phyloP scores from a whole-genome alignment of 2,888 invertebrate genomes.

The Xylota sylvarum region DNA sequence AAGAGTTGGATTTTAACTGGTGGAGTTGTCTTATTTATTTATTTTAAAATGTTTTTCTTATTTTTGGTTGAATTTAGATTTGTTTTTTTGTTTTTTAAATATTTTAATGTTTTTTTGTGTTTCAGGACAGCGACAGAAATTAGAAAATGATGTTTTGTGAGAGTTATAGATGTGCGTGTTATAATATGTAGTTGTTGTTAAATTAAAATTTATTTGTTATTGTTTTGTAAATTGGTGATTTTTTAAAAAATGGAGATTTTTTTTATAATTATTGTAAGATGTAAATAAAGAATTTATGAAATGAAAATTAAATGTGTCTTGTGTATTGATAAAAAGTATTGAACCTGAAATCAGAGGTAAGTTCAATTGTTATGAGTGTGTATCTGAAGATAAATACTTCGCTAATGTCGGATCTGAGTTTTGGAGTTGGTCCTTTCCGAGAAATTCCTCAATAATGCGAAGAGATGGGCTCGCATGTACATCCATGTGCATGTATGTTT shows the following conservation, averaged over 20 bases:
- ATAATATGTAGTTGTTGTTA: constrained; percentile 62
- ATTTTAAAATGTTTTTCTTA: neutral
- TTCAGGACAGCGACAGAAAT: constrained; percentile 72
- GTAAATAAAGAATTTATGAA: constrained; percentile 48
- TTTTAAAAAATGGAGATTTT: constrained; percentile 60
- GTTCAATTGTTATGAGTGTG: no score
- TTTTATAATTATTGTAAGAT: constrained; percentile 56
- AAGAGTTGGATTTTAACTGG: constrained; percentile 37
- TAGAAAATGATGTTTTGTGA: constrained; percentile 69
- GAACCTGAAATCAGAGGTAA: no score
- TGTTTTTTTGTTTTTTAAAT: constrained; percentile 22
- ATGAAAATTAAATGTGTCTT: neutral
- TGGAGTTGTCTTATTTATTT: constrained; percentile 32
- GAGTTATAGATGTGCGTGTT: constrained; percentile 53
- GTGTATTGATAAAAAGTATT: neutral
- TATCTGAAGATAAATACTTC: no score
- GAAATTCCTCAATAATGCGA: no score
- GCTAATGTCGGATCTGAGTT: no score
- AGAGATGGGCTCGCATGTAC: no score
- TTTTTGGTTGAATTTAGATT: constrained; percentile 21
- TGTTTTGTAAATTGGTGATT: constrained; percentile 69
- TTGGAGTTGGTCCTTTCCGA: no score
- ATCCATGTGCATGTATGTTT: no score
- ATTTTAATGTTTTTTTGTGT: constrained; percentile 59
- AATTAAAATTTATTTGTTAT: constrained; percentile 62